These are phyloP conservation scores for Oncorhynchus gorbuscha DNA, from an alignment of 2,113 vertebrate species.

Conservation along the genomic window DNA sequence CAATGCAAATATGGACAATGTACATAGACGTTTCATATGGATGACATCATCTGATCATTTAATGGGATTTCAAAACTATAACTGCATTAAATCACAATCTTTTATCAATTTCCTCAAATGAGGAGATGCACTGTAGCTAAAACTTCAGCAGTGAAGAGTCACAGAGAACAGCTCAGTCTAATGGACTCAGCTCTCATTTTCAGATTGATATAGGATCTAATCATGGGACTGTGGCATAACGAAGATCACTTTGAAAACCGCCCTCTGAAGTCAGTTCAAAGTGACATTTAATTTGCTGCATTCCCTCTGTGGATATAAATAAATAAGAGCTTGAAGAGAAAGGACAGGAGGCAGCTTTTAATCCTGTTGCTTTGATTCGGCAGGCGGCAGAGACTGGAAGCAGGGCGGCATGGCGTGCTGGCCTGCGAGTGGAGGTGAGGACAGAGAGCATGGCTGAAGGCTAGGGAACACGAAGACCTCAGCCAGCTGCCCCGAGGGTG, in stretches of 20 bases:
- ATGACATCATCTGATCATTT: background rate
- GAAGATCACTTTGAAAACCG: background rate
- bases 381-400: background rate
- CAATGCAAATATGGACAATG: background rate
- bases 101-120: background rate
- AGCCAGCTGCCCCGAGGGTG: background rate
- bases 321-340: conserved; percentile 13
- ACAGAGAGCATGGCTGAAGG: too few relatives aligned
- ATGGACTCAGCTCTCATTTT: background rate
- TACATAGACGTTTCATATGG: background rate
- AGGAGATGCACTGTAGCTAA: background rate
- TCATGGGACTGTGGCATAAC: background rate
- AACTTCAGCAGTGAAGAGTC: background rate
- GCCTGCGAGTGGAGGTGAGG: background rate
- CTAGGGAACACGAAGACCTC: background rate
- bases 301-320: conserved; percentile 25
- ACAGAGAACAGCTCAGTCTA: background rate
- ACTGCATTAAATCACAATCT: background rate
- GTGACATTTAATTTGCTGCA: conserved; percentile 1
- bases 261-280: conserved; percentile 28
- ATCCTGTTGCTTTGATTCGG: conserved; percentile 27
- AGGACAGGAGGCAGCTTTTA: conserved; percentile 5
- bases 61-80: too few relatives aligned
- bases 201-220: background rate
- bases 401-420: background rate